Base-by-base conservation (phyloP, 2,113 vertebrate genomes). In the Tyrannus savana region DNA sequence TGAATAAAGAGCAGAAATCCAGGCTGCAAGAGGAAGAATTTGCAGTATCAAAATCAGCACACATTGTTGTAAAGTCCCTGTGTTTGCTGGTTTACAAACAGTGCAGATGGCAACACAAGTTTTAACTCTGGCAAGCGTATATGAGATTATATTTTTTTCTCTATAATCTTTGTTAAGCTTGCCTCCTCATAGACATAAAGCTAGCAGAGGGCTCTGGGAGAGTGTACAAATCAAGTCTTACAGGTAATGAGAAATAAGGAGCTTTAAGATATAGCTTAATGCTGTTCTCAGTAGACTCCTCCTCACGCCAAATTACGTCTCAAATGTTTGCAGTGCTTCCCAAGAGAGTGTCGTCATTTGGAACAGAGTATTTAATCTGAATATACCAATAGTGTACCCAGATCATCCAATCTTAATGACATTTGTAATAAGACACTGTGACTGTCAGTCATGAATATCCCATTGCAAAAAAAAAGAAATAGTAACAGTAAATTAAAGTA, bases 51-150 rank as follows among this genome's bases (percentile, higher is more conserved):
- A 35, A 89, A 68, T 41, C 72, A 47, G 35, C 12, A 68, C 7
- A 49, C 13, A 5, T 35, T 41, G 30, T 25, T n/a, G n/a, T 15
- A 79, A 69, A 86, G 28, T 35, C 16, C 28, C 18, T 73, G 28
- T 53, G 30, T 90, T 86, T 94, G 41, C 42, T 90, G 27, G 39
- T 71, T 96, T 92, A 84, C 42, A 89, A 88, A 87, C 12, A 76
- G 6, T 49, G 22, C 72, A 72, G 72, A 66, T 37, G 37, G 49
- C 31, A 80, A 12, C 18, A 39, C 15, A 74, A 69, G 35, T 60
- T 96, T 64, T 87, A 63, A 59, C 33, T 89, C 55, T 60, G 46
- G 25, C 3, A 93, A 96, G 28, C 17, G 14, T 25, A 28, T n/a
- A 67, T 0, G 14, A 84, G 33, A 94, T 94, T 82, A 92, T 73